Evolutionary conservation across 1,140 invertebrate genomes (phyloP).

Genomic region (Penaeus japonicus): DNA sequence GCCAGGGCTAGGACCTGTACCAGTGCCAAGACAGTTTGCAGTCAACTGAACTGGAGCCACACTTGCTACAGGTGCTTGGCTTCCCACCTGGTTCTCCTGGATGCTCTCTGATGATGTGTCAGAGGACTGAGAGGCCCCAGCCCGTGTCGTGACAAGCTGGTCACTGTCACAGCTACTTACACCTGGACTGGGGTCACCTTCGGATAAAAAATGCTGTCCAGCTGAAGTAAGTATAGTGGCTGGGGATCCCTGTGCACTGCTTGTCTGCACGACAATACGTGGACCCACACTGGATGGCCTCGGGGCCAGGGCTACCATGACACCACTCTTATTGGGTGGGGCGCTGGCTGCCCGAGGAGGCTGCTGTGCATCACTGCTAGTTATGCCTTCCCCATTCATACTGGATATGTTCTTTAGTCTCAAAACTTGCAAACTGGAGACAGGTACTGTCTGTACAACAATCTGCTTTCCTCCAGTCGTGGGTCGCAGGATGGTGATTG

Average conservation of each 20-base stretch:
- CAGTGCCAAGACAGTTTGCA: neutral
- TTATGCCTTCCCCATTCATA: slow-evolving; percentile 20
- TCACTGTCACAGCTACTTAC: slow-evolving; percentile 48
- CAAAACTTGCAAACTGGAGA: slow-evolving; percentile 43
- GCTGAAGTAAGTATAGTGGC: slow-evolving; percentile 34
- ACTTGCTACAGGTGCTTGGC: neutral
- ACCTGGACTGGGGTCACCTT: slow-evolving; percentile 59
- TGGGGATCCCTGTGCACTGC: slow-evolving; percentile 34
- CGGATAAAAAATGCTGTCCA: slow-evolving; percentile 59
- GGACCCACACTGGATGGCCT: slow-evolving; percentile 57
- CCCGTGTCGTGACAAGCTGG: slow-evolving; percentile 48
- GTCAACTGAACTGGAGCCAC: neutral
- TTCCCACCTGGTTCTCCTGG: neutral
- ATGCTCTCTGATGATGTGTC: slow-evolving; percentile 24
- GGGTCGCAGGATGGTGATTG: slow-evolving; percentile 48
- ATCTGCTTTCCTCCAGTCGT: slow-evolving; percentile 31
- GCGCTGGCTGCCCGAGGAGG: slow-evolving; percentile 55
- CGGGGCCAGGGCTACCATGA: slow-evolving; percentile 51
- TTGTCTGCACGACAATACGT: slow-evolving; percentile 51
- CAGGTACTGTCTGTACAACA: slow-evolving; percentile 37
- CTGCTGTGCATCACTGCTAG: neutral
- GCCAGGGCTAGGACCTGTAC: no score
- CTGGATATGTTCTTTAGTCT: slow-evolving; percentile 19
- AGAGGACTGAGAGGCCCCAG: slow-evolving; percentile 45
- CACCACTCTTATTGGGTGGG: slow-evolving; percentile 51